Conservation (phyloP, 2,888 invertebrate genomes). For the Eupithecia centaureata region DNA sequence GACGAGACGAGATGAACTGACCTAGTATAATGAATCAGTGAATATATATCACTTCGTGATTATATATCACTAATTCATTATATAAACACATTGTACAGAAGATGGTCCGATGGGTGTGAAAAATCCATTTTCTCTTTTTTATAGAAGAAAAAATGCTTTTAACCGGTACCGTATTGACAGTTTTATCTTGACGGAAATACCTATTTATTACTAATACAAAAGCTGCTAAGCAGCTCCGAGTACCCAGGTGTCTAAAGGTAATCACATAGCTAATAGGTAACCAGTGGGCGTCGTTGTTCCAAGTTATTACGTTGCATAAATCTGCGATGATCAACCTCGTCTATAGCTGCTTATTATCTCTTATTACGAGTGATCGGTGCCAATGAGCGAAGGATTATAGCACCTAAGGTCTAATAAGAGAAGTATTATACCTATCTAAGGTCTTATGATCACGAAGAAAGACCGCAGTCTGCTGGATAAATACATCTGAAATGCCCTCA, state of each 20-base stretch:
- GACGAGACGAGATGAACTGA: neutral
- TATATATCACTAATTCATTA: too few relatives aligned
- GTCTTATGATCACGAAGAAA: too few relatives aligned
- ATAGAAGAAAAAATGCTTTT: too few relatives aligned
- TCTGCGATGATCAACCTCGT: slow-evolving; percentile 31
- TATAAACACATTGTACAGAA: too few relatives aligned
- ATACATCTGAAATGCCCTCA: too few relatives aligned
- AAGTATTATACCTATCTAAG: neutral
- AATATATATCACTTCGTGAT: too few relatives aligned
- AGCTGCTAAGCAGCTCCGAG: neutral
- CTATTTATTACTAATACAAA: neutral
- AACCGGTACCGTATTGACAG: neutral
- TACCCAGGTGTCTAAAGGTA: slow-evolving; percentile 4
- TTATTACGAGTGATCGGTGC: slow-evolving; percentile 33
- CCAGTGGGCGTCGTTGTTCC: slow-evolving; percentile 31
- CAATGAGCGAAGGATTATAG: slow-evolving; percentile 12
- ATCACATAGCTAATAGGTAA: slow-evolving; percentile 9
- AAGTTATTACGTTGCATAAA: slow-evolving; percentile 32
- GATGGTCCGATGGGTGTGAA: neutral
- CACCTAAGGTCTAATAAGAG: neutral
- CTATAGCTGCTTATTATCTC: slow-evolving; percentile 22
- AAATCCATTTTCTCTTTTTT: neutral
- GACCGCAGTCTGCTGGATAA: too few relatives aligned
- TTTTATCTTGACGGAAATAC: neutral
- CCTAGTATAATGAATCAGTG: neutral